A percentile compares a stretch with the other conserved stretches of the same genome.
phyloP scores from a whole-genome alignment of 2,888 invertebrate genomes.

The Amiota mariae region DNA sequence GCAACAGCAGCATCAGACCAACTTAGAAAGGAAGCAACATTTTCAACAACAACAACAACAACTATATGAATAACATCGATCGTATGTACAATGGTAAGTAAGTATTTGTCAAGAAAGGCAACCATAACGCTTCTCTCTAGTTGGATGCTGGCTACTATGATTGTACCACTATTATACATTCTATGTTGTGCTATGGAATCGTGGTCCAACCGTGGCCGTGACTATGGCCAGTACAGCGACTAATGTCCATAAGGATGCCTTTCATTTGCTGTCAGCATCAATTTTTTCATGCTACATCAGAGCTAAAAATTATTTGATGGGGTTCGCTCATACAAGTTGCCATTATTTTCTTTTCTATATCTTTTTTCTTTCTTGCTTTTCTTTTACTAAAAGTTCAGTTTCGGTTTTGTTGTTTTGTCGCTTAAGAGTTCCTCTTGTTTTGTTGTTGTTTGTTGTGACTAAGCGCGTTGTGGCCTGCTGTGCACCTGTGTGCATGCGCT shows the following conservation, averaged over 20 bases:
- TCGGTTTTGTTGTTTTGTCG: conserved; percentile 6
- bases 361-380: not conserved
- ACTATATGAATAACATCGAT: not conserved
- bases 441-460: conserved; percentile 56
- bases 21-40: not conserved
- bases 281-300: conserved; percentile 42
- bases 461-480: conserved; percentile 50
- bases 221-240: not conserved
- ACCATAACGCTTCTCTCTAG: conserved; percentile 17
- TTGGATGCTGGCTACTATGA: not conserved
- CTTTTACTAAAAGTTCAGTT: not conserved
- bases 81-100: not conserved
- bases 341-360: conserved; percentile 3
- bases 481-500: conserved; percentile 61
- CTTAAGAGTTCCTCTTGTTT: not conserved
- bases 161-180: not conserved
- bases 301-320: conserved; percentile 25
- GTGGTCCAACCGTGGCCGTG: too few relatives aligned
- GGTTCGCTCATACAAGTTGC: not conserved
- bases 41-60: conserved; percentile 5
- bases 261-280: conserved; percentile 67
- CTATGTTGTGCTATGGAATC: too few relatives aligned
- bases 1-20: not conserved
- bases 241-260: conserved; percentile 43
- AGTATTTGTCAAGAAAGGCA: conserved; percentile 3